Base-by-base conservation (phyloP, 2,113 vertebrate genomes). In the Pampusana beccarii region DNA sequence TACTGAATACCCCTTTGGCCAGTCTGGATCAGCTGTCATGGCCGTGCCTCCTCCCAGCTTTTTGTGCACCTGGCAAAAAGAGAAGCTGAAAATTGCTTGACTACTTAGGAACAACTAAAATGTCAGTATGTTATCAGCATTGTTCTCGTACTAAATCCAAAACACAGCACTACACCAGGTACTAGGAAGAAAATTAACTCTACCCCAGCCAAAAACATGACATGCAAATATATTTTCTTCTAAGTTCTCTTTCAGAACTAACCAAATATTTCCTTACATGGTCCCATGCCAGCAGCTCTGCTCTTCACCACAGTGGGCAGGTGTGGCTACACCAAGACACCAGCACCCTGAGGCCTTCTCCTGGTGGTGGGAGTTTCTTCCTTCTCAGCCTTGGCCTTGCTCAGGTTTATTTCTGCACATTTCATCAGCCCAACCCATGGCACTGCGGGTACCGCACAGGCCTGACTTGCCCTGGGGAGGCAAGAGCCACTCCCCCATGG, bases 221-320 rank as follows among this genome's bases (percentile, higher is more conserved):
- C 38, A 38, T 38, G 38, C 38, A 38, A 38, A n/a, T 24, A 10
- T 7, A 23, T 54, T 72, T 53, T 46, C 66, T 86, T 67, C 24
- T 26, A 66, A 54, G 12, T 58, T 77, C 14, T 50, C 13, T 44
- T 86, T 86, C 46, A 80, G 40, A 89, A 64, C 8, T 64, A 36
- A 67, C 4, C 11, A 36, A 40, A 64, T 13, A 56, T 10, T 7
- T 71, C 26, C 23, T 81, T 57, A 34, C 3, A n/a, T 44, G 16
- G 20, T 44, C 34, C 34, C 29, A 26, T 1, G 2, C 4, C 4
- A 1, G 38, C 19, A 54, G 19, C 56, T 48, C 38, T 53, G 69
- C 6, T 66, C 36, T 31, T 38, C 23, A 16, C 8, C 13, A 13
- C 15, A 24, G 1, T 3, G 3, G 11, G 10, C 0, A 1, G 10